A percentile compares a stretch with the other conserved stretches of the same genome.
Conservation (phyloP, 2,113 vertebrate species). For the Bagarius yarrelli region DNA sequence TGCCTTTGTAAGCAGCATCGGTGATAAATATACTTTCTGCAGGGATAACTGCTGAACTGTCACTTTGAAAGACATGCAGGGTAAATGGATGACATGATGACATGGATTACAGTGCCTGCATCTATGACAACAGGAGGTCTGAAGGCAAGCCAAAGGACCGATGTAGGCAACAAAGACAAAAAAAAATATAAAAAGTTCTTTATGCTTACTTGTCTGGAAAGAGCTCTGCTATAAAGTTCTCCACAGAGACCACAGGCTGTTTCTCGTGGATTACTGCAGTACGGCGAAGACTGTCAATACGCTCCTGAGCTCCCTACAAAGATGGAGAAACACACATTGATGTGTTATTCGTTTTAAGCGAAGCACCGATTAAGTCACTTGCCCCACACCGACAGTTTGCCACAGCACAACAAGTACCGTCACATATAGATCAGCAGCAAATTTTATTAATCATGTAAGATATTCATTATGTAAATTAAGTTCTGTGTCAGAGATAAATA, state of each 20-base stretch:
- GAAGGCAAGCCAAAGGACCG: slow-evolving; percentile 1
- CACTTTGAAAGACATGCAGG: slow-evolving; percentile 4
- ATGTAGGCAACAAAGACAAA: not conserved
- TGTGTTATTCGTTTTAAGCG: too few species aligned
- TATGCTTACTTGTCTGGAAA: slow-evolving; percentile 90
- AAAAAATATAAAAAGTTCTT: slow-evolving; percentile 3
- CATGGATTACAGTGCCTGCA: not conserved
- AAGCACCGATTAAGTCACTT: too few species aligned
- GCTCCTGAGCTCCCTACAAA: slow-evolving; percentile 89
- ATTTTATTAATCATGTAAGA: too few species aligned
- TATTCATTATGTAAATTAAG: too few species aligned
- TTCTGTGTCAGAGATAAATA: too few species aligned
- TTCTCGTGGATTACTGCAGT: slow-evolving; percentile 87
- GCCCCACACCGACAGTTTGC: too few species aligned
- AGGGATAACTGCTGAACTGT: slow-evolving; percentile 1
- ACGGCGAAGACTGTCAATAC: slow-evolving; percentile 87
- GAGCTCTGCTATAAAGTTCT: slow-evolving; percentile 95
- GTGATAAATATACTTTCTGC: not conserved
- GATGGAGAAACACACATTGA: not conserved
- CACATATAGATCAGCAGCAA: too few species aligned
- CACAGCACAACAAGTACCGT: too few species aligned
- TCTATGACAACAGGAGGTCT: not conserved
- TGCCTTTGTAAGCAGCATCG: slow-evolving; percentile 4
- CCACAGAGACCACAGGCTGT: slow-evolving; percentile 89
- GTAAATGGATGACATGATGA: not conserved